Evolutionary conservation across 2,113 vertebrate species (phyloP).

Genomic region (Bucco capensis): DNA sequence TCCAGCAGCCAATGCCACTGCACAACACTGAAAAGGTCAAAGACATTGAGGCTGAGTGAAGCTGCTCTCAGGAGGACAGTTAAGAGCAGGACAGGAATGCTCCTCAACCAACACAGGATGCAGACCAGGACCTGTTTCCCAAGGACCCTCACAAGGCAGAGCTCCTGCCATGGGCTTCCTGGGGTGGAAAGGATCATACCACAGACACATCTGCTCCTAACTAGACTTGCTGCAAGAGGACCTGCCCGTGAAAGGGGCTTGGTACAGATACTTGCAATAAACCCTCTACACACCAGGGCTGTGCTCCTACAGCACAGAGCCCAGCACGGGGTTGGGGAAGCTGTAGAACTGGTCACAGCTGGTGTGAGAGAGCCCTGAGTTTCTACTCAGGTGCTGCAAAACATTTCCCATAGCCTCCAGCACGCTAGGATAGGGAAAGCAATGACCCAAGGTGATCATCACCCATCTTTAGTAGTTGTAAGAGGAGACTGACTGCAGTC

Average conservation of each 20-base stretch:
- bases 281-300: neutral
- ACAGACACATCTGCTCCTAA: neutral
- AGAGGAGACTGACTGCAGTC: neutral
- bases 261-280: neutral
- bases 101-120: neutral
- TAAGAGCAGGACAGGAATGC: neutral
- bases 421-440: neutral
- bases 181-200: neutral
- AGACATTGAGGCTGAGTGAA: neutral
- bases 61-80: neutral
- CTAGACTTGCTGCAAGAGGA: neutral
- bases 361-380: no score
- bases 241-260: no score
- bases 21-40: constrained; percentile 58
- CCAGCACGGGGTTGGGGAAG: neutral
- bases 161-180: accelerated
- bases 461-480: neutral
- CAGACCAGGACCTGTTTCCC: neutral
- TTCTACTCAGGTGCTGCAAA: neutral
- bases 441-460: neutral
- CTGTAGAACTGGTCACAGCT: neutral
- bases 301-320: neutral
- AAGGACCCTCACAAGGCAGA: neutral
- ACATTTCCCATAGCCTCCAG: neutral
- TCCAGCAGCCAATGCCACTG: neutral